Conservation (phyloP, 1,140 invertebrate species). For the Drosophila athabasca region DNA sequence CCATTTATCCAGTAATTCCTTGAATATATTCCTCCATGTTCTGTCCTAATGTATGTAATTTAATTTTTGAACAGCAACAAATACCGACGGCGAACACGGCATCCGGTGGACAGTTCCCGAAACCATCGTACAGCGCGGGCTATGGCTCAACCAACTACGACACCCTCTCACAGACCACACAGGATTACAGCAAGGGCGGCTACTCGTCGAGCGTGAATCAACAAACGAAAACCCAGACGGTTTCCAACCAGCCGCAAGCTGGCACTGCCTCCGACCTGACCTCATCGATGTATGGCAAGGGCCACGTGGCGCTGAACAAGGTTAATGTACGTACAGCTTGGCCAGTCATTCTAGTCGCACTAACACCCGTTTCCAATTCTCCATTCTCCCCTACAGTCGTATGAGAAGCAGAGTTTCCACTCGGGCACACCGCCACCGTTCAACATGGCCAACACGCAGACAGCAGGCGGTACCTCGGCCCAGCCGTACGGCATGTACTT, state of each 20-base stretch:
- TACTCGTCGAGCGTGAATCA: conserved; percentile 85
- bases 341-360: neutral
- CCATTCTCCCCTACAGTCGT: conserved; percentile 86
- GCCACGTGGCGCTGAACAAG: conserved; percentile 89
- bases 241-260: conserved; percentile 85
- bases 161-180: conserved; percentile 84
- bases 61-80: conserved; percentile 83
- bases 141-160: conserved; percentile 89
- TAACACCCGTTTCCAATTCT: neutral
- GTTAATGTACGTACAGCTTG: conserved; percentile 86
- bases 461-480: conserved; percentile 88
- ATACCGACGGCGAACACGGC: conserved; percentile 88
- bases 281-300: conserved; percentile 89
- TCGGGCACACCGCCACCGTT: conserved; percentile 93
- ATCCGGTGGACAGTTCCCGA: conserved; percentile 87
- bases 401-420: conserved; percentile 93
- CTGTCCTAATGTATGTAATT: neutral
- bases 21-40: too few species aligned
- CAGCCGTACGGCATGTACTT: conserved; percentile 89
- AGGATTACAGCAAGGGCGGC: conserved; percentile 87
- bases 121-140: conserved; percentile 87
- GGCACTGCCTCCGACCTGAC: conserved; percentile 87
- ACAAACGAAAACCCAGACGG: conserved; percentile 85
- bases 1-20: conserved; percentile 87
- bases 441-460: conserved; percentile 89